Conservation (phyloP, 2,797 vertebrate species). For the Pitangus sulphuratus region DNA sequence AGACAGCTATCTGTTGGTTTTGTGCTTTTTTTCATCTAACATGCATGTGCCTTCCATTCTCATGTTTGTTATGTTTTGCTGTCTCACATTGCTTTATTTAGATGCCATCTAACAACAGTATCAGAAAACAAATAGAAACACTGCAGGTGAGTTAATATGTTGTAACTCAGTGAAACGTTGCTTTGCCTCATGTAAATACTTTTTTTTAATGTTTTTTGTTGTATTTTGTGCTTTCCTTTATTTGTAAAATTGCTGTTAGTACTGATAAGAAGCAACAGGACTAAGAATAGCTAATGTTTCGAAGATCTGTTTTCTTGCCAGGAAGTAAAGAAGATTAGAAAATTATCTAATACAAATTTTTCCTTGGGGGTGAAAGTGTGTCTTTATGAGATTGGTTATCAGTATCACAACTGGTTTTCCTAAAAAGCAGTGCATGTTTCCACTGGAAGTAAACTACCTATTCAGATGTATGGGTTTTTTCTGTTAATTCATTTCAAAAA, state of each 20-base stretch:
- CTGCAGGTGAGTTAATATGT: slow-evolving; percentile 93
- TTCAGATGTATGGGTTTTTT: background rate
- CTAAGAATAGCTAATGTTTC: background rate
- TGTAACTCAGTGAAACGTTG: slow-evolving; percentile 67
- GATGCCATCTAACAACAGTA: slow-evolving; percentile 99
- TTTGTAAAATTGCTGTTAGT: background rate
- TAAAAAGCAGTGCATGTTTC: slow-evolving; percentile 15
- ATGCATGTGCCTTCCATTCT: slow-evolving; percentile 92
- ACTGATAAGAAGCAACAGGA: background rate
- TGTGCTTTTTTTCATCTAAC: slow-evolving; percentile 90
- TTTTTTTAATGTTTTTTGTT: background rate
- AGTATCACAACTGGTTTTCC: background rate
- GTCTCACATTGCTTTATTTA: slow-evolving; percentile 93
- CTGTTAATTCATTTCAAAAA: background rate
- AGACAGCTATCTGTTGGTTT: slow-evolving; percentile 76
- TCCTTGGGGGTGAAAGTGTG: background rate
- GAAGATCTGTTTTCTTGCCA: background rate
- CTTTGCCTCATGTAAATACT: slow-evolving; percentile 66
- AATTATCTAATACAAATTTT: background rate
- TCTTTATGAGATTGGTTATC: background rate
- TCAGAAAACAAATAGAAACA: slow-evolving; percentile 99
- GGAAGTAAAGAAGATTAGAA: background rate
- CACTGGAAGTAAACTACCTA: background rate
- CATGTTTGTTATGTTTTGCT: slow-evolving; percentile 87
- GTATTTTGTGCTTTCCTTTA: slow-evolving; percentile 58